Evolutionary conservation across 2,797 vertebrate genomes (phyloP), one percentile per base, ranked within the genome.

Genomic region (Alectoris magna): DNA sequence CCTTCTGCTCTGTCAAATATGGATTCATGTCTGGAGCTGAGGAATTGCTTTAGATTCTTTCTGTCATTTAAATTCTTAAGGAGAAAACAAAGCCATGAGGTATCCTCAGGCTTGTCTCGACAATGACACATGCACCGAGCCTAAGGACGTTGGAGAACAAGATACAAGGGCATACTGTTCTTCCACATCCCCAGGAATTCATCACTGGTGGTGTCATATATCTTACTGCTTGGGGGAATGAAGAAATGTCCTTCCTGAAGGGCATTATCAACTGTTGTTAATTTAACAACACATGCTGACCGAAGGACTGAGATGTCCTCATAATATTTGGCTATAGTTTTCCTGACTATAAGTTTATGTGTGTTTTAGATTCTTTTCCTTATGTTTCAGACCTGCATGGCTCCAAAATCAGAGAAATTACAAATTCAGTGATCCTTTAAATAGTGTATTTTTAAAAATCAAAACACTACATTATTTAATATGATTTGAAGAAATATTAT

Each of bases 111-210:
- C 14, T 88, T 46, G 49, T 63, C 89, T 88, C 2, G 15, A 85
- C 94, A 90, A 78, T 92, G 91, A 94, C 73, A 94, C 73, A 60
- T 38, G 68, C 23, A 16, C 63, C 90, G 23, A 92, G 39, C 29
- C 91, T 84, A 36, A 95, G 68, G 67, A 96, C 1, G 3, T 67
- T 69, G 77, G 38, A 94, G 87, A 91, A 58, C 71, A 75, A 24
- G 43, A 87, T 94, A 24, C 93, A 96, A 97, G 95, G 96, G 78
- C 96, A 95, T 63, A 55, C 66, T 89, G 41, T 46, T 95, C 84
- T 95, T 79, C 15, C 43, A 38, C 21, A 51, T 86, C 80, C 91
- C 90, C 83, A 92, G 92, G 90, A 97, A 97, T 95, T 88, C 78
- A 97, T 97, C 96, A 95, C 64, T 77, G 29, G 29, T 88, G 46